phyloP scores from a whole-genome alignment of 1,140 invertebrate species.

The Drosophila malerkotliana region DNA sequence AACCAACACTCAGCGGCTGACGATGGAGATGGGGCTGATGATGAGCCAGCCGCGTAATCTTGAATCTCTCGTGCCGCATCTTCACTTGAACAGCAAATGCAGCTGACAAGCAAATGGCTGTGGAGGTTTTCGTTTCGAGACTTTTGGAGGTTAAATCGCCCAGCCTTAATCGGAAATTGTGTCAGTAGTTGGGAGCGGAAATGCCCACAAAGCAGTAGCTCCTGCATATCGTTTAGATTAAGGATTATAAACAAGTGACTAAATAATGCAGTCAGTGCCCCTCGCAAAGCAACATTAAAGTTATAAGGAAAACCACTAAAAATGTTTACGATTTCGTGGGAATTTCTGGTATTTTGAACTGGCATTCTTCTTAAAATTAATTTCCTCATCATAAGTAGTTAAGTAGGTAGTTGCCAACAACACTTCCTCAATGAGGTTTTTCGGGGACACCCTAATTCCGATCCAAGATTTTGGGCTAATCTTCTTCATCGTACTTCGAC shows the following conservation, averaged over 20 bases:
- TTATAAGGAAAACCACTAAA: not conserved
- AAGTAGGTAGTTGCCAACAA: not conserved
- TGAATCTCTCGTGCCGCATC: conserved; percentile 69
- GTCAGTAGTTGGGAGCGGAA: conserved; percentile 45
- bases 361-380: conserved; percentile 9
- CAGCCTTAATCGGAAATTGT: conserved; percentile 60
- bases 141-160: conserved; percentile 56
- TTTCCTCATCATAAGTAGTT: conserved; percentile 21
- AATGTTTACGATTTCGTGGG: conserved; percentile 3
- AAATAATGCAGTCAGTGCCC: not conserved
- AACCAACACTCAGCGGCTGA: conserved; percentile 44
- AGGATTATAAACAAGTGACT: not conserved
- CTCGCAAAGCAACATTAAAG: not conserved
- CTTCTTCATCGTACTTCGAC: conserved; percentile 31
- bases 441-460: not conserved
- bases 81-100: conserved; percentile 55
- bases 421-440: conserved; percentile 23
- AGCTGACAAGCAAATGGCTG: conserved; percentile 38
- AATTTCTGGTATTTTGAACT: conserved; percentile 11
- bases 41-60: conserved; percentile 47
- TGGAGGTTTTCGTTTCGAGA: conserved; percentile 39
- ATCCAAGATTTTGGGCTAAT: conserved; percentile 13
- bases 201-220: conserved; percentile 7
- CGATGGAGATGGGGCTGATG: conserved; percentile 23
- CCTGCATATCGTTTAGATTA: not conserved